Base-by-base conservation (phyloP, 2,113 vertebrate species). In the Phycodurus eques region DNA sequence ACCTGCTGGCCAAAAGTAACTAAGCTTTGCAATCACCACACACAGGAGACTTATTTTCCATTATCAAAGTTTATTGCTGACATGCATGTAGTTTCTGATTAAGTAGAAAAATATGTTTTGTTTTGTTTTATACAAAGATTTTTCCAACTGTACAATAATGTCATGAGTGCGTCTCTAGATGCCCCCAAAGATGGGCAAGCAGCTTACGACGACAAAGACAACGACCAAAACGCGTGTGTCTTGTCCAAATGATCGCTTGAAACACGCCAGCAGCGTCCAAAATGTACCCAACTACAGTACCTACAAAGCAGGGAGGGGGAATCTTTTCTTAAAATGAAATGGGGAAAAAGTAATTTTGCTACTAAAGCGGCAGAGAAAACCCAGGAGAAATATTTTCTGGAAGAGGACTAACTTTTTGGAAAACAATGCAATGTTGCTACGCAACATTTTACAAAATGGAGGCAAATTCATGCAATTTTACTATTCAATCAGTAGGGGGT, bases 61-160 rank as follows among this genome's bases (percentile, higher is more conserved):
- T 95, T 39, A 95, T 91, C 90, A 93, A 92, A 93, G 87, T 96
- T 98, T 98, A 98, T 98, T 98, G 96, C 96, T 94, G 92, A 96
- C 96, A 96, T 98, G 96, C 96, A 97, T 95, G 95, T 95, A 94
- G 95, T 93, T 66, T 95, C 89, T 76, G 94, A 94, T 95, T 94
- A 94, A 93, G 95, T 98, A 98, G 93, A 98, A 98, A 98, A 98
- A 98, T 98, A 98, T 92, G 94, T 94, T 65, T 27, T 65, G 22
- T n/a, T 42, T 61, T 59, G 94, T 96, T 93, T 96, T 96, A 96
- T 98, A 97, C 95, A 98, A 95, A 95, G 90, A 90, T 89, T 92
- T 93, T 88, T 15, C 64, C 44, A 85, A 93, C 93, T 96, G 93
- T 94, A 96, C 95, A 96, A 93, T 87, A 93, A 92, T 86, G 89